phyloP scores from a whole-genome alignment of 2,888 invertebrate species.

The Pachymerium ferrugineum region DNA sequence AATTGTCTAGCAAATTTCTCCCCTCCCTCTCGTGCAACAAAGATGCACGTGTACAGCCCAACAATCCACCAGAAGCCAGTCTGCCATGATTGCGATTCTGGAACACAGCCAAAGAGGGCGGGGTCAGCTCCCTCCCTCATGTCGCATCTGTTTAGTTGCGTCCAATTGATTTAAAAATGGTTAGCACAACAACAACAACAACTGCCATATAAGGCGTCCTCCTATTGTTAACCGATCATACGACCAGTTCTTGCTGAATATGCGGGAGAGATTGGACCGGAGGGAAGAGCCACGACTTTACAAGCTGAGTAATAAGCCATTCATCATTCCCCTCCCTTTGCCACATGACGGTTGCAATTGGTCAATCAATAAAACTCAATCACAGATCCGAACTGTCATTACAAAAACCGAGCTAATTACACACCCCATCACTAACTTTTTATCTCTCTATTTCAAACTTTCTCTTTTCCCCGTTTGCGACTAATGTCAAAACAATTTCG shows the following conservation, averaged over 20 bases:
- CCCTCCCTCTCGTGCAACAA: neutral
- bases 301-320: constrained; percentile 11
- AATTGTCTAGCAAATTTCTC: constrained; percentile 9
- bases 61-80: constrained; percentile 12
- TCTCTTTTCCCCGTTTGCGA: neutral
- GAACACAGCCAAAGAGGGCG: neutral
- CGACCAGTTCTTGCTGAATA: neutral
- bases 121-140: neutral
- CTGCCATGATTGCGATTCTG: constrained; percentile 13
- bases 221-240: neutral
- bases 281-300: neutral
- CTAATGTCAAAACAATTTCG: too few species aligned
- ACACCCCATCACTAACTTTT: too few species aligned
- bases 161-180: constrained; percentile 22
- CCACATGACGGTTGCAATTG: neutral
- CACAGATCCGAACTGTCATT: neutral
- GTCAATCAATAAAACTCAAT: constrained; percentile 16
- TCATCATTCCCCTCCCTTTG: neutral
- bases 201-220: neutral
- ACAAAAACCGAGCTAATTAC: neutral
- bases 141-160: constrained; percentile 22
- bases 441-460: too few species aligned
- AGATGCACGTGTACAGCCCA: constrained; percentile 18
- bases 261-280: neutral
- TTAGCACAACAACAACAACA: constrained; percentile 15